A percentile compares a stretch with the other conserved stretches of the same genome.
phyloP scores from a whole-genome alignment of 2,888 invertebrate genomes.

The Agrotis clavis region DNA sequence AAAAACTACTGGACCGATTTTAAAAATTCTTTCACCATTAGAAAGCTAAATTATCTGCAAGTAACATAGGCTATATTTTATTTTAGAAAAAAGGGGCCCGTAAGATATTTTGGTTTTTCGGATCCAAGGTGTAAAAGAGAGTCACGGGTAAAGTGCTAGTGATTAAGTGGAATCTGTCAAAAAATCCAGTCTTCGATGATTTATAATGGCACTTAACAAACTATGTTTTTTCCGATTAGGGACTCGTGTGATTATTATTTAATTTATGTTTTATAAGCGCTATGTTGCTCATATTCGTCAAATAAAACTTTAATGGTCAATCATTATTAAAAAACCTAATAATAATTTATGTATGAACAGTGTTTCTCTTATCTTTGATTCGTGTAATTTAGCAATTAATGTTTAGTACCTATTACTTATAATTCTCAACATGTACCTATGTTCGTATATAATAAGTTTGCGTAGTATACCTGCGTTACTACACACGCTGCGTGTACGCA shows the following conservation, averaged over 20 bases:
- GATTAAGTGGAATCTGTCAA: background rate
- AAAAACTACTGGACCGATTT: too few relatives aligned
- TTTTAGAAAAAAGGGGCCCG: too few relatives aligned
- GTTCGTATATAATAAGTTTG: constrained; percentile 15
- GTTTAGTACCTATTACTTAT: constrained; percentile 7
- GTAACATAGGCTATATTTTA: too few relatives aligned
- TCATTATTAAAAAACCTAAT: constrained; percentile 13
- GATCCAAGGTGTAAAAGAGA: too few relatives aligned
- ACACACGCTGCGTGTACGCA: constrained; percentile 47
- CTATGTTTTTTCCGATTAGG: constrained; percentile 3
- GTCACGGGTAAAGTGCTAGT: too few relatives aligned
- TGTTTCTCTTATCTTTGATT: background rate
- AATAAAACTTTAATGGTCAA: constrained; percentile 36
- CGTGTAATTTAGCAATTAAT: background rate
- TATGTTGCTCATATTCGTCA: constrained; percentile 30
- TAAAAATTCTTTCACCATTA: too few relatives aligned
- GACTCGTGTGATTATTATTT: constrained; percentile 13
- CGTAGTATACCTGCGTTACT: constrained; percentile 36
- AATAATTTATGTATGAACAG: constrained; percentile 15
- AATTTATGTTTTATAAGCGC: constrained; percentile 31
- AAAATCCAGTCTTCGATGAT: background rate
- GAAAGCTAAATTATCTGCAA: too few relatives aligned
- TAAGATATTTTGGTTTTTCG: too few relatives aligned
- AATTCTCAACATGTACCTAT: constrained; percentile 9
- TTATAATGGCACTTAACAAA: background rate